Percentiles rank a stretch among this genome's conserved stretches.
phyloP scores from a whole-genome alignment of 2,888 invertebrate species.

The Gasteruption jaculator region DNA sequence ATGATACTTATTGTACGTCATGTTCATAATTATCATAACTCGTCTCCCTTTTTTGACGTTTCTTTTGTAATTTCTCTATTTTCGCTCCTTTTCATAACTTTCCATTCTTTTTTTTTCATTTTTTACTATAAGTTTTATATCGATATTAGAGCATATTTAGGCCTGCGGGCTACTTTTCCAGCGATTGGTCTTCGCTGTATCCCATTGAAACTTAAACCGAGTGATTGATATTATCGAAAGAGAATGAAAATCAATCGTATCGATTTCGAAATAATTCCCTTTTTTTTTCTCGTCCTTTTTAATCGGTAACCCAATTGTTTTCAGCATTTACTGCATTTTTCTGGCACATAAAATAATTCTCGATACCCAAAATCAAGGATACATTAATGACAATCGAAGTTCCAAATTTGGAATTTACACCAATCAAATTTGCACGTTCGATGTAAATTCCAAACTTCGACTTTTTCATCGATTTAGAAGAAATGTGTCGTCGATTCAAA shows the following conservation, averaged over 20 bases:
- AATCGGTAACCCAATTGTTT: constrained; percentile 7
- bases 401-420: no score
- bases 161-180: constrained; percentile 48
- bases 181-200: constrained; percentile 38
- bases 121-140: constrained; percentile 27
- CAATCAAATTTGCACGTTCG: no score
- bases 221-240: constrained; percentile 22
- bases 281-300: constrained; percentile 11
- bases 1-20: constrained; percentile 22
- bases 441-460: no score
- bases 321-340: constrained; percentile 4
- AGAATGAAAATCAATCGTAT: no score
- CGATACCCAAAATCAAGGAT: no score
- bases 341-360: no score
- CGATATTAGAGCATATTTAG: constrained; percentile 46
- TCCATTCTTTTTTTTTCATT: constrained; percentile 20
- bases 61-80: constrained; percentile 20
- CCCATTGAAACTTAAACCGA: constrained; percentile 34
- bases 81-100: no score
- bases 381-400: no score
- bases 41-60: constrained; percentile 3
- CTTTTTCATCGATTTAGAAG: no score
- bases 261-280: constrained; percentile 29
- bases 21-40: no score
- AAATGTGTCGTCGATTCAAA: no score